A percentile compares a stretch with the other conserved stretches of the same genome.
Conservation (phyloP, 2,113 vertebrate genomes). For the Microcebus ravelobensis region DNA sequence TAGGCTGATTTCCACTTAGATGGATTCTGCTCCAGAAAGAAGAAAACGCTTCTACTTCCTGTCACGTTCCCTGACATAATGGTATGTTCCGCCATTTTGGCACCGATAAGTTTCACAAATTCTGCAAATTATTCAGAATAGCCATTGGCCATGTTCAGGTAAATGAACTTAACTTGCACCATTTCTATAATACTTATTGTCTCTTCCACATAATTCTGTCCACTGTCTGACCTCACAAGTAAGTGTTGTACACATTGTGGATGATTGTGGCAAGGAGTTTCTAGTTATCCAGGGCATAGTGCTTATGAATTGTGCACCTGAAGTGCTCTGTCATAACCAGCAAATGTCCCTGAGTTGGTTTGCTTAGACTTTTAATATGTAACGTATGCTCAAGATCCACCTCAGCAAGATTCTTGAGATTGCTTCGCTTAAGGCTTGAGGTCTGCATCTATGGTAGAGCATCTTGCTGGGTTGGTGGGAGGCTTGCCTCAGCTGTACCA, state of each 20-base stretch:
- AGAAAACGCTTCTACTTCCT: background rate
- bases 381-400: background rate
- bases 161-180: conserved; percentile 91
- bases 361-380: background rate
- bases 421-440: background rate
- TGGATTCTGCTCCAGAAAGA: conserved; percentile 36
- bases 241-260: conserved; percentile 84
- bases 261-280: background rate
- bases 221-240: conserved; percentile 91
- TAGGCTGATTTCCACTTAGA: background rate
- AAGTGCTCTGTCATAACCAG: background rate
- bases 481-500: background rate
- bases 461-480: background rate
- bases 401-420: background rate
- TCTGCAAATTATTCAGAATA: conserved; percentile 95
- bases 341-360: background rate
- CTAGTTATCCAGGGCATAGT: background rate
- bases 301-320: background rate
- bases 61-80: conserved; percentile 89
- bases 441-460: background rate
- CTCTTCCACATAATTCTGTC: conserved; percentile 88
- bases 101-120: conserved; percentile 91
- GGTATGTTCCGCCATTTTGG: conserved; percentile 91
- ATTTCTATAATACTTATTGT: conserved; percentile 88
- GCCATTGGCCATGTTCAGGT: conserved; percentile 92